These are phyloP conservation scores for Phaenicophaeus curvirostris DNA, from an alignment of 2,797 vertebrate species.

Conservation along the genomic window DNA sequence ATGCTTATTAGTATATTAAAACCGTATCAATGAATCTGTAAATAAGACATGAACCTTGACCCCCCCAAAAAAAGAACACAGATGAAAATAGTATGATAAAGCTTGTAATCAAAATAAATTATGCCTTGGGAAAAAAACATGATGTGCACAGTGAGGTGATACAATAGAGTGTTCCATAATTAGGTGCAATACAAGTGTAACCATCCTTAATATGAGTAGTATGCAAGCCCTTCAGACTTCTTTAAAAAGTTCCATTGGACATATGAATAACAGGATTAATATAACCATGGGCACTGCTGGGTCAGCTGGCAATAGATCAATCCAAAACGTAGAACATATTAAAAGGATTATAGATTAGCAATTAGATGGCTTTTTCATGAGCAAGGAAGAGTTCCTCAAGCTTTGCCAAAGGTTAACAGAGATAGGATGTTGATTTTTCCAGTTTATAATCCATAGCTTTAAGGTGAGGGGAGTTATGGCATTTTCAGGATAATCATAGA, in stretches of 20 bases:
- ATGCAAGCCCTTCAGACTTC: constrained; percentile 73
- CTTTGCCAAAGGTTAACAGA: constrained; percentile 82
- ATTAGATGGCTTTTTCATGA: constrained; percentile 92
- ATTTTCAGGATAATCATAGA: constrained; percentile 58
- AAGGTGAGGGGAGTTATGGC: constrained; percentile 54
- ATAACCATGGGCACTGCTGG: constrained; percentile 84
- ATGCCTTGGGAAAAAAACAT: constrained; percentile 28
- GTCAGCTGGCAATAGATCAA: constrained; percentile 92
- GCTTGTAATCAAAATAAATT: constrained; percentile 14
- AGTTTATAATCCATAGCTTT: constrained; percentile 72
- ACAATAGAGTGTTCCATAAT: constrained; percentile 70
- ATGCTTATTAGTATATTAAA: background rate
- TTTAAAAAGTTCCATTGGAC: constrained; percentile 79
- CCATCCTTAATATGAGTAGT: constrained; percentile 73
- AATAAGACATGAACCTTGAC: background rate
- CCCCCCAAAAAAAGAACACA: background rate
- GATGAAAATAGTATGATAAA: constrained; percentile 41
- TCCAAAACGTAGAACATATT: constrained; percentile 86
- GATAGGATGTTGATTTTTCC: constrained; percentile 74
- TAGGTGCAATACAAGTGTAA: constrained; percentile 69
- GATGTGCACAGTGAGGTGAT: constrained; percentile 62
- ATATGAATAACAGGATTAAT: constrained; percentile 94
- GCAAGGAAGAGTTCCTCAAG: constrained; percentile 79
- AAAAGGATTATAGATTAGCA: constrained; percentile 98
- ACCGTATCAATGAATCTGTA: background rate